Percentiles rank a stretch among this genome's conserved stretches.
phyloP scores from a whole-genome alignment of 2,797 vertebrate species.

The Gambusia yucatana region DNA sequence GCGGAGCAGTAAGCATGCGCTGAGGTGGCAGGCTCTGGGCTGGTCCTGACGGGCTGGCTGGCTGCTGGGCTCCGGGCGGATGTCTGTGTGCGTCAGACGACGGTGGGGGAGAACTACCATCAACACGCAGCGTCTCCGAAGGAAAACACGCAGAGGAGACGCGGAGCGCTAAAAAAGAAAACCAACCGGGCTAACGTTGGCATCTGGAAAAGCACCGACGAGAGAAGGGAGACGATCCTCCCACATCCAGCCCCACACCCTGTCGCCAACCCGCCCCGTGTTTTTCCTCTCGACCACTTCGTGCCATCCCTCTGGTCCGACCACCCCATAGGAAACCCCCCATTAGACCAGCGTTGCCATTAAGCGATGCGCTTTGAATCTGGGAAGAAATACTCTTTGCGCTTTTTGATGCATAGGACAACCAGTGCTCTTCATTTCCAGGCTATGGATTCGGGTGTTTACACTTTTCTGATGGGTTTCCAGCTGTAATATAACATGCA shows the following conservation, averaged over 20 bases:
- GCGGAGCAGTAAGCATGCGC: conserved; percentile 85
- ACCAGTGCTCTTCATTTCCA: conserved; percentile 48
- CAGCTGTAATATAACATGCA: conserved; percentile 54
- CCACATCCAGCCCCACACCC: conserved; percentile 60
- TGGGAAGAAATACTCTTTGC: conserved; percentile 53
- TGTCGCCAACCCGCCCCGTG: conserved; percentile 66
- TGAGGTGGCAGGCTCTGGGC: conserved; percentile 84
- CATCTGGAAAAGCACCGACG: conserved; percentile 74
- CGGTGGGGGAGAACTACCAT: conserved; percentile 74
- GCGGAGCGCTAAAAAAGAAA: conserved; percentile 31
- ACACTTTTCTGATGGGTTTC: conserved; percentile 74
- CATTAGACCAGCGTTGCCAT: conserved; percentile 79
- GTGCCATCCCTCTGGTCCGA: conserved; percentile 73
- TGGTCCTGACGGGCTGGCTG: conserved; percentile 82
- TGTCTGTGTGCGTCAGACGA: conserved; percentile 77
- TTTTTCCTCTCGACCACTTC: conserved; percentile 57
- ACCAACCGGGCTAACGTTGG: conserved; percentile 42
- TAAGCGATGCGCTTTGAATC: conserved; percentile 77
- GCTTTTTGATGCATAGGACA: conserved; percentile 53
- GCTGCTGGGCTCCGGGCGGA: conserved; percentile 77
- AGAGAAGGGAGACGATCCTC: conserved; percentile 65
- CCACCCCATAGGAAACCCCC: conserved; percentile 75
- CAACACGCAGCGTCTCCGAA: conserved; percentile 69
- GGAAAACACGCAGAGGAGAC: conserved; percentile 18
- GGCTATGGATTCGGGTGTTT: conserved; percentile 70